A percentile compares a stretch with the other conserved stretches of the same genome.
phyloP scores from a whole-genome alignment of 2,113 vertebrate genomes.

The Gambusia affinis region DNA sequence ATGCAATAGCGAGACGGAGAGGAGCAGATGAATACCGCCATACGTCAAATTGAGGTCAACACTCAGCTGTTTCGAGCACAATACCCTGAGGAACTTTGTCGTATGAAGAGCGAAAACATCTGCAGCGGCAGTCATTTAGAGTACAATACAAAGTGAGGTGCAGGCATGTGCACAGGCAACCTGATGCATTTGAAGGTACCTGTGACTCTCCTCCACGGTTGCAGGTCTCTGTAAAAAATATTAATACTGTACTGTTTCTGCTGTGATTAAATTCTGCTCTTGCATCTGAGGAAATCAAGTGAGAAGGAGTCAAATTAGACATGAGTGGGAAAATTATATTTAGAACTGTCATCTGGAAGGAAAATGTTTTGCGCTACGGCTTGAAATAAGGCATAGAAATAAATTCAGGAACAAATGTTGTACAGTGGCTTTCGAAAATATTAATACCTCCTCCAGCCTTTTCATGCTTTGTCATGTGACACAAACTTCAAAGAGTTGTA shows the following conservation, averaged over 20 bases:
- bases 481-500: not conserved
- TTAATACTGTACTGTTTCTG: constrained; percentile 38
- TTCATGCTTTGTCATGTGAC: not conserved
- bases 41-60: constrained; percentile 53
- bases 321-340: not conserved
- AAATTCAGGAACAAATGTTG: not conserved
- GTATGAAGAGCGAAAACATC: constrained; percentile 49
- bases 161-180: constrained; percentile 4
- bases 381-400: not conserved
- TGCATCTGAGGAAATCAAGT: constrained; percentile 13
- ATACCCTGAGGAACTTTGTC: constrained; percentile 33
- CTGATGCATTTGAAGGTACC: constrained; percentile 17
- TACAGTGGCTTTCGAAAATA: not conserved
- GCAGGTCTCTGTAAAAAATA: constrained; percentile 36
- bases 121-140: constrained; percentile 43
- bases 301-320: constrained; percentile 3
- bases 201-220: constrained; percentile 23
- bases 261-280: constrained; percentile 27
- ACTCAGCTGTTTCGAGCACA: constrained; percentile 55
- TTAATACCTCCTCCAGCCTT: not conserved
- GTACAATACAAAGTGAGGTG: constrained; percentile 19
- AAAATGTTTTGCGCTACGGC: not conserved
- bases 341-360: not conserved
- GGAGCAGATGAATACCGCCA: constrained; percentile 27
- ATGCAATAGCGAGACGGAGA: not conserved